Percentiles rank a stretch among this genome's conserved stretches.
Evolutionary conservation across 2,113 vertebrate genomes (phyloP).

Genomic region (Tachysurus fulvidraco): DNA sequence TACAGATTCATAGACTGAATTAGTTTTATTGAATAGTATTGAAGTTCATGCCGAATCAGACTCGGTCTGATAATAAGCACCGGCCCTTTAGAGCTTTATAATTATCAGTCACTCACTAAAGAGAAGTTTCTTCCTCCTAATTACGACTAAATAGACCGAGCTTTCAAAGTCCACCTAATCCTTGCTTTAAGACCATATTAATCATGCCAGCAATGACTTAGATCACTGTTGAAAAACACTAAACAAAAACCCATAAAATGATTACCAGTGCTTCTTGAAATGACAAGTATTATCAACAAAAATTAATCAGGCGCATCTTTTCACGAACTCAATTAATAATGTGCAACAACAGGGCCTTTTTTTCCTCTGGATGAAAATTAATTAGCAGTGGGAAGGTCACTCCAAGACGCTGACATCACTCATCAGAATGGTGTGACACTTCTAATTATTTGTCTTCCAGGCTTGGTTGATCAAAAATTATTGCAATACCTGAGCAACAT

Average conservation of each 20-base stretch:
- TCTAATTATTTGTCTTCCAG: constrained; percentile 99
- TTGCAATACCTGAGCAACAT: constrained; percentile 99
- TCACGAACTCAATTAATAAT: constrained; percentile 99
- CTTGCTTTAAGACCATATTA: constrained; percentile 74
- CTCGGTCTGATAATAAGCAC: constrained; percentile 7
- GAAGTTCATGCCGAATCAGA: constrained; percentile 6
- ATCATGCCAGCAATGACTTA: constrained; percentile 89
- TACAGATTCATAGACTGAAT: neutral
- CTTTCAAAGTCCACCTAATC: constrained; percentile 60
- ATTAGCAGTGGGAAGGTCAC: constrained; percentile 99
- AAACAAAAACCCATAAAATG: constrained; percentile 98
- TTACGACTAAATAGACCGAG: constrained; percentile 60
- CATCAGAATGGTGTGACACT: constrained; percentile 99
- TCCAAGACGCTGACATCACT: constrained; percentile 99
- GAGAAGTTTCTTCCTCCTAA: constrained; percentile 54
- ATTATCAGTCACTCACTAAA: constrained; percentile 36
- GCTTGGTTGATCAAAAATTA: constrained; percentile 99
- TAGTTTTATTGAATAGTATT: neutral
- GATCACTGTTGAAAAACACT: constrained; percentile 91
- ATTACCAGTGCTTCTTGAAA: constrained; percentile 92
- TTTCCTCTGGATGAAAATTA: constrained; percentile 99
- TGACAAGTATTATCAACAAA: constrained; percentile 99
- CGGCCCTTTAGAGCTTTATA: constrained; percentile 24
- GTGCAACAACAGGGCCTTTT: constrained; percentile 99
- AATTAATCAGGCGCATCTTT: constrained; percentile 99